Percentiles rank a stretch among this genome's conserved stretches.
phyloP scores from a whole-genome alignment of 2,797 vertebrate species.

The Lepilemur septentrionalis region DNA sequence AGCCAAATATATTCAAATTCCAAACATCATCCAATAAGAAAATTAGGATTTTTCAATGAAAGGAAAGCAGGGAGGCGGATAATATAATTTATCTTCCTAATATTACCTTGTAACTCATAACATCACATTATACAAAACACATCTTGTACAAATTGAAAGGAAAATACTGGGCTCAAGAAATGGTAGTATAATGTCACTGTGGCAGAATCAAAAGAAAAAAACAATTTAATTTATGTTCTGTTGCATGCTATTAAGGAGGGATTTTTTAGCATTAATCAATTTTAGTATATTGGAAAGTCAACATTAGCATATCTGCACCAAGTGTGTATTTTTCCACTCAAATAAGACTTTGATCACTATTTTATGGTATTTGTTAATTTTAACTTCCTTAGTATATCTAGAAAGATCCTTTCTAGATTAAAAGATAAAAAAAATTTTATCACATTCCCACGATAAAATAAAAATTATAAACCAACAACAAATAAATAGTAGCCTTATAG shows the following conservation, averaged over 20 bases:
- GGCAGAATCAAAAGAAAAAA: not conserved
- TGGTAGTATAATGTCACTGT: not conserved
- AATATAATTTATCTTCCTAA: slow-evolving; percentile 26
- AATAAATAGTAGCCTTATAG: not conserved
- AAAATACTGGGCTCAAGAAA: not conserved
- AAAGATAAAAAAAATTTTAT: too few relatives aligned
- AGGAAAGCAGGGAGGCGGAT: not conserved
- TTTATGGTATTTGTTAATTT: not conserved
- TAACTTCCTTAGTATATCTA: not conserved
- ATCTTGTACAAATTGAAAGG: not conserved
- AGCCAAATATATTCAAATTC: not conserved
- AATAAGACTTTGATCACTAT: not conserved
- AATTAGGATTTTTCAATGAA: not conserved
- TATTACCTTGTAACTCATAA: not conserved
- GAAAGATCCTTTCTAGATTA: not conserved
- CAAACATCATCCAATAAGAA: not conserved
- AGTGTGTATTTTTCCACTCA: not conserved
- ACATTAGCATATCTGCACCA: not conserved
- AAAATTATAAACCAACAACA: not conserved
- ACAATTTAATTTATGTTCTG: not conserved
- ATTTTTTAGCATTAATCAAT: not conserved
- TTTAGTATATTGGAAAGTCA: not conserved
- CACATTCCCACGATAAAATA: not conserved
- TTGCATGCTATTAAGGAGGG: slow-evolving; percentile 34
- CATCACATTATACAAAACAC: not conserved